Conservation (phyloP, 2,113 vertebrate species). For the Furnarius figulus region DNA sequence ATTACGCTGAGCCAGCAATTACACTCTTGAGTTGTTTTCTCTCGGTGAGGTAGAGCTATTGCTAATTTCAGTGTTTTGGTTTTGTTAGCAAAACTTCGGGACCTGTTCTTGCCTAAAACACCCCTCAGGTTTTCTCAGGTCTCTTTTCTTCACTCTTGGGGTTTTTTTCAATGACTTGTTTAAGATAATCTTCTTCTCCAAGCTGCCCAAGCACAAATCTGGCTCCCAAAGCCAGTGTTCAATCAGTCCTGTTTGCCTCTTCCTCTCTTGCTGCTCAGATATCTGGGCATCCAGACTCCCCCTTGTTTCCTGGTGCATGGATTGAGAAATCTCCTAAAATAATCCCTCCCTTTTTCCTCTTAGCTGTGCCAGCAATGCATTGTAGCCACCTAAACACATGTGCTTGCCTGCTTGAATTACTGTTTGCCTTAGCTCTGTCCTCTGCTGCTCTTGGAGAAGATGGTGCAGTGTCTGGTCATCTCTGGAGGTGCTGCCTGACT, state of each 20-base stretch:
- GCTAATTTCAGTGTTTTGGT: not conserved
- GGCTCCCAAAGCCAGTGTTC: not conserved
- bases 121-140: not conserved
- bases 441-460: not conserved
- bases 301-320: not conserved
- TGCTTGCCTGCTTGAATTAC: not conserved
- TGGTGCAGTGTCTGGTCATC: not conserved
- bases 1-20: not conserved
- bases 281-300: not conserved
- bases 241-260: not conserved
- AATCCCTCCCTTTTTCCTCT: not conserved
- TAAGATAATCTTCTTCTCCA: not conserved
- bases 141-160: not conserved
- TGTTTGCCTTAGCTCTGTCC: not conserved
- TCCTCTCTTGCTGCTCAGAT: not conserved
- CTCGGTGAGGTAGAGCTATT: not conserved
- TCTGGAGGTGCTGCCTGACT: not conserved
- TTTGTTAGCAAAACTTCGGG: not conserved
- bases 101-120: not conserved
- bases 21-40: not conserved
- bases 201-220: not conserved
- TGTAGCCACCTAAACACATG: not conserved
- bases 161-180: not conserved
- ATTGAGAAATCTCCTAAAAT: not conserved
- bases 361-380: not conserved